These are phyloP conservation scores for Tupaia tana DNA, from an alignment of 2,113 vertebrate genomes.

Conservation along the genomic window DNA sequence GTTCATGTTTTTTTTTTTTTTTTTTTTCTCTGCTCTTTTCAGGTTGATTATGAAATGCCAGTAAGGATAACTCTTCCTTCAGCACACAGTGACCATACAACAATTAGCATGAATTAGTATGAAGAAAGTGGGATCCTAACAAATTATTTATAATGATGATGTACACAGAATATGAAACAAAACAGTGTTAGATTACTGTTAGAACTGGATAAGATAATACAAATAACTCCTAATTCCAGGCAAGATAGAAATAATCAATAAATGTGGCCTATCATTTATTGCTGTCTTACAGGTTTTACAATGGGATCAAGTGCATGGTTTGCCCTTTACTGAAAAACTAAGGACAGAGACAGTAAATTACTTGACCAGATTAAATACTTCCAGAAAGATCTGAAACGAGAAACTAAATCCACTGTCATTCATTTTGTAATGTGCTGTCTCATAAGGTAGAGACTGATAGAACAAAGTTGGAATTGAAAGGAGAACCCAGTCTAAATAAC, in stretches of 20 bases:
- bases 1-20: not conserved
- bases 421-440: not conserved
- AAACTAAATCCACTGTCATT: not conserved
- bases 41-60: slow-evolving; percentile 6
- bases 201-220: not conserved
- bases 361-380: not conserved
- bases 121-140: not conserved
- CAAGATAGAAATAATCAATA: not conserved
- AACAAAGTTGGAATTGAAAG: not conserved
- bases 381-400: not conserved
- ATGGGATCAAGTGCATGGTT: not conserved
- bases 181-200: not conserved
- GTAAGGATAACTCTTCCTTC: not conserved
- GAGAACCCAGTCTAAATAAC: not conserved
- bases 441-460: not conserved
- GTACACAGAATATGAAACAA: not conserved
- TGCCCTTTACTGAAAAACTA: not conserved
- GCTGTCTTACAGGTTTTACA: slow-evolving; percentile 5
- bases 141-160: slow-evolving; percentile 16
- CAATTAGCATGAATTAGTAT: not conserved
- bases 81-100: not conserved
- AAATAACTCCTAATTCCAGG: not conserved
- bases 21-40: not conserved
- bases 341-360: not conserved
- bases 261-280: not conserved